Evolutionary conservation across 2,888 invertebrate genomes (phyloP), one percentile per base, ranked within the genome.

Genomic region (Oscheius sp.): DNA sequence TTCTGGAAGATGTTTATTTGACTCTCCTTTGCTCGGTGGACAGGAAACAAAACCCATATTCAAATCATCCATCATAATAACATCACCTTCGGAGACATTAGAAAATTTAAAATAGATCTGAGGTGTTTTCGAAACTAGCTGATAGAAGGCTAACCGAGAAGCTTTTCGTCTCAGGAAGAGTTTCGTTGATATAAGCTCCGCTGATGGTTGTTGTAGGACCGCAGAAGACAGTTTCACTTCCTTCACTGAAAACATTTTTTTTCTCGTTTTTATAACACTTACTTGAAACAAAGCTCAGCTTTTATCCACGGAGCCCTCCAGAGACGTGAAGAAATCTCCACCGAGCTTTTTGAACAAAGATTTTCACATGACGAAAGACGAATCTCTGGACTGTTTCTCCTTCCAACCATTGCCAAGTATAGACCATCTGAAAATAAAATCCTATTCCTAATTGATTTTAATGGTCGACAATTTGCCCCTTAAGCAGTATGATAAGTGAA

Each of bases 31-130:
- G 41, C 30, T 30, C 44, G 26, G 28, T 9, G 56, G 54, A 56
- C 65, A 65, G 56, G 51, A 28, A 1, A 59, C 50, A 66, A 68
- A 79, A 12, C 54, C 45, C 2, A 71, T 26, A 1, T 63, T 49
- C 56, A 79, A 30, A 45, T 77, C 73, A 47, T 76, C 76, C 24
- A 79, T 38, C 20, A 79, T 65, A 8, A 77, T 64, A 54, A 73
- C 73, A 44, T 77, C 77, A 5, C 73, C 77, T 26, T 65, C 67
- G 1, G 75, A 70, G 9, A 79, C 67, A 57, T 79, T 79, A 1
- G 74, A 70, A 62, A 79, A 79, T n/a, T 74, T 71, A n/a, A 79
- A 56, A 22, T 67, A 65, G 14, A 79, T 62, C 79, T 78, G 57
- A 28, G 68, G n/a, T n/a, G n/a, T n/a, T n/a, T n/a, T n/a, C n/a